phyloP scores from a whole-genome alignment of 2,797 vertebrate genomes.

The Hafferia zeledoni region DNA sequence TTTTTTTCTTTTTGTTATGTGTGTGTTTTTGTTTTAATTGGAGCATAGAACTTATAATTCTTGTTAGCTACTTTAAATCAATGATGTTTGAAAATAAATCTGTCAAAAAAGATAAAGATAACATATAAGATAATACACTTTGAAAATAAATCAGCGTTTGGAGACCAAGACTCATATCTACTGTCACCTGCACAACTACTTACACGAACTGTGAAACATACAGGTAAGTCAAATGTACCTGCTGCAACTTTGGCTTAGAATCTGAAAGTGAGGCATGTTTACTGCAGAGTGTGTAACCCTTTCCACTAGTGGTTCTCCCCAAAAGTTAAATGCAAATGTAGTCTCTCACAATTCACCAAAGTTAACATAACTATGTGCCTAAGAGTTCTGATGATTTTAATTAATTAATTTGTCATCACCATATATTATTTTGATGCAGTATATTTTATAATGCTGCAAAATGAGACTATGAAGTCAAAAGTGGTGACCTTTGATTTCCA shows the following conservation, averaged over 20 bases:
- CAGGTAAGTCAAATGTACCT: neutral
- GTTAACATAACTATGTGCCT: neutral
- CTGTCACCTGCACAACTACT: neutral
- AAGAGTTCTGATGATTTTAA: neutral
- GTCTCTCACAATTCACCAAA: neutral
- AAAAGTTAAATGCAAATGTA: neutral
- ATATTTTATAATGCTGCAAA: neutral
- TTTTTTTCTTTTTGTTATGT: neutral
- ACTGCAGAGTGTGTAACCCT: neutral
- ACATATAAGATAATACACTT: fast-evolving
- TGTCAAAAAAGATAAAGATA: neutral
- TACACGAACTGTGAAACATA: neutral
- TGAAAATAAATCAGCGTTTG: neutral
- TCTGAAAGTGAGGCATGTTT: neutral
- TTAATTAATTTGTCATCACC: neutral
- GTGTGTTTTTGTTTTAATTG: neutral
- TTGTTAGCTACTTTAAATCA: neutral
- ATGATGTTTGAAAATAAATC: neutral
- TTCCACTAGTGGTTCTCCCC: neutral
- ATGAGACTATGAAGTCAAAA: neutral
- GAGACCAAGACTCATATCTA: neutral
- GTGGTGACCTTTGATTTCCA: neutral
- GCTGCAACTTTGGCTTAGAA: neutral
- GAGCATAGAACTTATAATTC: neutral
- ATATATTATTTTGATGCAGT: neutral